Base-by-base conservation (phyloP, 1,140 invertebrate genomes). In the Aradophagus sp. region DNA sequence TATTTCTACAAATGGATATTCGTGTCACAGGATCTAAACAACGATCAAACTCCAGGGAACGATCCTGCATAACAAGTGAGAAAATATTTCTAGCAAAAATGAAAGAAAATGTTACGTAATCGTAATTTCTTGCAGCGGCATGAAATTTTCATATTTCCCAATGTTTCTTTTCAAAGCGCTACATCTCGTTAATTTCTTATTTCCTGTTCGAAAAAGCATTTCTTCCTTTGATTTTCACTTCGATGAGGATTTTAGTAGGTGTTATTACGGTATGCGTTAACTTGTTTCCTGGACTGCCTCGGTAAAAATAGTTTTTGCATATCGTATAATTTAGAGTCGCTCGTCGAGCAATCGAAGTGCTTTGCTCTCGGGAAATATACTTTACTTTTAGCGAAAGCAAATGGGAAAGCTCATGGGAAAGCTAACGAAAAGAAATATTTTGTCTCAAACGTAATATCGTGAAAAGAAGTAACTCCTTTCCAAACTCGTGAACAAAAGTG, bases 311-410 rank as follows among this genome's bases (percentile, higher is more conserved):
- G 27, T 61, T 68, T 34, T 48, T 61, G 50, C 56, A 34, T 62
- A 44, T 34, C 48, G 16, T 31, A 34, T 32, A 31, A 61, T 52
- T 61, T 53, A 52, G 44, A 56, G 29, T 56, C 44, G 41, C 41
- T 45, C n/a, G n/a, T n/a, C n/a, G 31, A 69, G 65, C 55, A 73
- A 76, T 73, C 66, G 58, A 71, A 70, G n/a, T 48, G 44, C 50
- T 50, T 74, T 44, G 32, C 74, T 76, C 68, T 42, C 44, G 74
- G 65, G 74, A 76, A 72, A 73, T 74, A 69, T 45, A 56, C 59
- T 69, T 74, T 56, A 47, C 36, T 36, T 56, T 41, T 55, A 27
- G 29, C 34, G 26, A 70, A 70, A 70, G 67, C 44, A 56, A 42
- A 53, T 41, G 38, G 47, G 59, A 55, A 23, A 55, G 13, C 63